These are phyloP conservation scores for Anthrax anthrax DNA, from an alignment of 2,888 invertebrate genomes.

Conservation along the genomic window DNA sequence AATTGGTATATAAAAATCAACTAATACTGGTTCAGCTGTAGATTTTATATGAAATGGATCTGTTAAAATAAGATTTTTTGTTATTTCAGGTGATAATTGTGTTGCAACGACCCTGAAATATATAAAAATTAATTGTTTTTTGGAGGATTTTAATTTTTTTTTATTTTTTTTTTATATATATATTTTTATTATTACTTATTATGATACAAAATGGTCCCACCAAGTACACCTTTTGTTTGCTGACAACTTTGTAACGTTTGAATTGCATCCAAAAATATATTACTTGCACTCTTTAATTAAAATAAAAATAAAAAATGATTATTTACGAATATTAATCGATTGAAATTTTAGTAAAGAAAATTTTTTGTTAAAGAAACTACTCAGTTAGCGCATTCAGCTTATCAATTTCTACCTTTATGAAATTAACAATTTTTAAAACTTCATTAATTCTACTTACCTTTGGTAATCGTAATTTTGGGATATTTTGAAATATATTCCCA, in stretches of 20 bases:
- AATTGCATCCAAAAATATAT: conserved; percentile 73
- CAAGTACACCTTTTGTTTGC: conserved; percentile 61
- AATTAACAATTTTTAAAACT: too few species aligned
- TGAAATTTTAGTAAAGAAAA: neutral
- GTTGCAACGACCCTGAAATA: conserved; percentile 61
- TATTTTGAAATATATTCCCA: conserved; percentile 69
- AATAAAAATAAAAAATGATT: conserved; percentile 6
- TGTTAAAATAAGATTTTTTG: conserved; percentile 64
- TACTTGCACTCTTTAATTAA: conserved; percentile 61
- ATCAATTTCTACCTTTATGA: too few species aligned
- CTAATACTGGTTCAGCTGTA: conserved; percentile 53
- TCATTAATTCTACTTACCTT: conserved; percentile 41
- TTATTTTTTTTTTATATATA: neutral
- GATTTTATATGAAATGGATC: conserved; percentile 74
- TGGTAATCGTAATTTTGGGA: conserved; percentile 66
- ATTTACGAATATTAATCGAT: neutral
- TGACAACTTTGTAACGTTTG: conserved; percentile 75
- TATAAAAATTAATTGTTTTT: neutral
- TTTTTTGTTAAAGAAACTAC: too few species aligned
- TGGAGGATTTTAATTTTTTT: too few species aligned
- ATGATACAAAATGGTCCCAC: conserved; percentile 74
- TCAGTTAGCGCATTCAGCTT: too few species aligned
- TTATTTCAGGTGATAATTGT: conserved; percentile 57
- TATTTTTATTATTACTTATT: conserved; percentile 51
- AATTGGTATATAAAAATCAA: conserved; percentile 58